These are phyloP conservation scores for Dryocosmus kuriphilus DNA, from an alignment of 2,888 invertebrate genomes.

Conservation along the genomic window DNA sequence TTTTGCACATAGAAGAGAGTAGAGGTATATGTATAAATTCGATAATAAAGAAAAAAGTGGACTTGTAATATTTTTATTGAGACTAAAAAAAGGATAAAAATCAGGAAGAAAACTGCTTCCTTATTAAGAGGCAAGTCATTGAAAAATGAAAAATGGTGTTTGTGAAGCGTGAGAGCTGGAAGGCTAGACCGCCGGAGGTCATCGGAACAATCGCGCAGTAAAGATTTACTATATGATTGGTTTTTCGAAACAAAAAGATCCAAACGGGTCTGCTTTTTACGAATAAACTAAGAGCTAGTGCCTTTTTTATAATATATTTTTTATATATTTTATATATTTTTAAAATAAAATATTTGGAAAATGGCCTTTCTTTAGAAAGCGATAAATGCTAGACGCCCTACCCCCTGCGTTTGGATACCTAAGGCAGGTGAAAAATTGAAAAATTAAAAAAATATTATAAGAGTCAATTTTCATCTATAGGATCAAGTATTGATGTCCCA, in stretches of 20 bases:
- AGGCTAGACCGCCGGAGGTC: slow-evolving; percentile 47
- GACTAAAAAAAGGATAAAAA: slow-evolving; percentile 14
- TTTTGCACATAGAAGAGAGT: not conserved
- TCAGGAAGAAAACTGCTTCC: not conserved
- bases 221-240: slow-evolving; percentile 60
- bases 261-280: slow-evolving; percentile 51
- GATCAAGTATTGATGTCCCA: no score
- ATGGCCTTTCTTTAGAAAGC: no score
- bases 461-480: no score
- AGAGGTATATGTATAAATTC: not conserved
- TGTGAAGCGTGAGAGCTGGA: slow-evolving; percentile 30
- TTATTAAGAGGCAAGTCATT: slow-evolving; percentile 34
- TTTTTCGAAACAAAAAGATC: slow-evolving; percentile 57
- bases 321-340: no score
- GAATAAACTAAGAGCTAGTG: no score
- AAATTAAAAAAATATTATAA: no score
- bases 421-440: no score
- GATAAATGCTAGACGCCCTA: no score
- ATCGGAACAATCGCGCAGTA: slow-evolving; percentile 59
- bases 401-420: no score
- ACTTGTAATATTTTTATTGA: slow-evolving; percentile 10
- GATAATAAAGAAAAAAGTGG: slow-evolving; percentile 8
- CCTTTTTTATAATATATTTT: no score
- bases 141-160: slow-evolving; percentile 39
- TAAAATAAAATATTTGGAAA: no score